Evolutionary conservation across 2,888 invertebrate species (phyloP).

Genomic region (Philhelius pedissequus): DNA sequence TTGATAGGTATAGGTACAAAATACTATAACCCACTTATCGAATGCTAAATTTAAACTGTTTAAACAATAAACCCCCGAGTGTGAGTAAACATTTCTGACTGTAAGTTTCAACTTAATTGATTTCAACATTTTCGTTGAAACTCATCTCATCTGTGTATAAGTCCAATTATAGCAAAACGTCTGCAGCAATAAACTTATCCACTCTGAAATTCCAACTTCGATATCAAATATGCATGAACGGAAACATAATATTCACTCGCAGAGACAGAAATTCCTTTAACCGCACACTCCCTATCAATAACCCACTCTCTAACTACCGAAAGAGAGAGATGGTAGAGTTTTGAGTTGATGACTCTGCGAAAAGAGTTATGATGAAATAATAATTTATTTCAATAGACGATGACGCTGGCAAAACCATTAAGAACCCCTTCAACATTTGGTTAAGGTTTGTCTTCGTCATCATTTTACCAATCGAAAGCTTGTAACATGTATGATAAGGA

Average conservation of each 20-base stretch:
- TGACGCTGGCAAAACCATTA: constrained; percentile 20
- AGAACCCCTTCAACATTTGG: neutral
- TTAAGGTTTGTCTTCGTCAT: constrained; percentile 32
- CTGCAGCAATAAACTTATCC: neutral
- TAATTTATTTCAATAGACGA: neutral
- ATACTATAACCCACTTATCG: neutral
- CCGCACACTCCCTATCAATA: neutral
- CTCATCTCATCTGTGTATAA: neutral
- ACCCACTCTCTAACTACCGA: no score
- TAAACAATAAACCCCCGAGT: neutral
- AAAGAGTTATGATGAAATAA: constrained; percentile 56
- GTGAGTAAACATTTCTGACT: neutral
- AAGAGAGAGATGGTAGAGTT: neutral
- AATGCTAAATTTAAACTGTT: neutral
- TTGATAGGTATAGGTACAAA: no score
- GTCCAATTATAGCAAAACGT: neutral
- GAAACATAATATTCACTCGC: neutral
- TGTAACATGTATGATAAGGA: neutral
- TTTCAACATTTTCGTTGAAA: neutral
- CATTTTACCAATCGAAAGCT: neutral
- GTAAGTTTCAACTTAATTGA: neutral
- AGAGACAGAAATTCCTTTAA: neutral
- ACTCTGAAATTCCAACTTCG: neutral
- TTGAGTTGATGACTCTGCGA: constrained; percentile 27
- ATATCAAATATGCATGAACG: neutral